A percentile compares a stretch with the other conserved stretches of the same genome.
Evolutionary conservation across 2,888 invertebrate species (phyloP).

Genomic region (Neuroscelio doddi): DNA sequence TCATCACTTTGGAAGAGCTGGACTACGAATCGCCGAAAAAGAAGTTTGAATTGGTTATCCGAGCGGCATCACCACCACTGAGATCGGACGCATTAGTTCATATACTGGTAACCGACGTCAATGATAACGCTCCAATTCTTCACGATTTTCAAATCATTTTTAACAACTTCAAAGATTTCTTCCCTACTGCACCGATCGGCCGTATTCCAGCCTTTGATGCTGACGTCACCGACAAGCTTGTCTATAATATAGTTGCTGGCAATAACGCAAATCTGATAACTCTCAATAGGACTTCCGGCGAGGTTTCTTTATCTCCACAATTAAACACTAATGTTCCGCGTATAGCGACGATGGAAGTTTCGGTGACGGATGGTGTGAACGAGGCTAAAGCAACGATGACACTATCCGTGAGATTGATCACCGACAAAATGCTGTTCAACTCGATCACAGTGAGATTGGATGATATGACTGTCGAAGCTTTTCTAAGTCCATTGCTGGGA

Average conservation of each 20-base stretch:
- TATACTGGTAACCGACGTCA: slow-evolving; percentile 92
- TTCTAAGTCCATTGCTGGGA: slow-evolving; percentile 88
- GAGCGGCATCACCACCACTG: slow-evolving; percentile 92
- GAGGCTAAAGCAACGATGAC: slow-evolving; percentile 95
- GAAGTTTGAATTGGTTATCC: slow-evolving; percentile 88
- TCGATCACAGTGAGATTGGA: slow-evolving; percentile 94
- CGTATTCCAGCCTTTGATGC: slow-evolving; percentile 95
- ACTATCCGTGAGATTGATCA: slow-evolving; percentile 90
- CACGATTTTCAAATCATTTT: slow-evolving; percentile 95
- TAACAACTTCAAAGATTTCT: slow-evolving; percentile 95
- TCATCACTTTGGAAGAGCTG: slow-evolving; percentile 90
- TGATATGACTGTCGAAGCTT: slow-evolving; percentile 94
- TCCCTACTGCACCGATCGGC: slow-evolving; percentile 93
- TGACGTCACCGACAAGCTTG: slow-evolving; percentile 91
- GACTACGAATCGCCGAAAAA: slow-evolving; percentile 97
- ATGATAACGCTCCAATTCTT: slow-evolving; percentile 94
- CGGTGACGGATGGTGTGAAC: slow-evolving; percentile 94
- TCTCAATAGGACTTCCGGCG: slow-evolving; percentile 87
- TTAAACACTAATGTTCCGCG: slow-evolving; percentile 96
- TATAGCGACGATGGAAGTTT: slow-evolving; percentile 93
- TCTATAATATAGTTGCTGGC: slow-evolving; percentile 89
- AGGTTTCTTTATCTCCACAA: slow-evolving; percentile 90
- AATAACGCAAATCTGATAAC: slow-evolving; percentile 93
- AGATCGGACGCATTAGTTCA: slow-evolving; percentile 92
- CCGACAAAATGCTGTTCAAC: slow-evolving; percentile 94